Percentiles rank a stretch among this genome's conserved stretches.
Evolutionary conservation across 1,140 invertebrate species (phyloP).

Genomic region (Carcinoscorpius rotundicauda): DNA sequence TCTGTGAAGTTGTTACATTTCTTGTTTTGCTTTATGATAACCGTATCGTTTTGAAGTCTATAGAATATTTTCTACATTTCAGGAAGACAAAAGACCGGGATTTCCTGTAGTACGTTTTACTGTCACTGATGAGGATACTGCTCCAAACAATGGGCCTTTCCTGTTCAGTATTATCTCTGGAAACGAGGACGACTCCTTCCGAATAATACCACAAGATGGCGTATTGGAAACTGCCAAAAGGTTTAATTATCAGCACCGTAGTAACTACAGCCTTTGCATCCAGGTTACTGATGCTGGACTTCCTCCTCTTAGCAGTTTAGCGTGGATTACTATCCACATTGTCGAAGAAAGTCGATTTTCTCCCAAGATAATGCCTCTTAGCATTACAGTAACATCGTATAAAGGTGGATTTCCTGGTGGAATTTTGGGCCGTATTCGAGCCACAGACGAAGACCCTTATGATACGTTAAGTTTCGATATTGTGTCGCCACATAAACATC

Average conservation of each 20-base stretch:
- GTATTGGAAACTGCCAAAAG: conserved; percentile 68
- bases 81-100: conserved; percentile 19
- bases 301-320: conserved; percentile 75
- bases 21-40: too few relatives aligned
- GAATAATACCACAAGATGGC: conserved; percentile 65
- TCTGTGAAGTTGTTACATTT: too few relatives aligned
- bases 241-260: conserved; percentile 72
- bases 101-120: conserved; percentile 58
- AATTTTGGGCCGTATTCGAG: conserved; percentile 69
- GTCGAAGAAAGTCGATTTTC: conserved; percentile 92
- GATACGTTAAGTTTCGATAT: conserved; percentile 71
- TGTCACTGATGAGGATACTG: conserved; percentile 72
- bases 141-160: conserved; percentile 77
- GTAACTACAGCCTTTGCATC: conserved; percentile 68
- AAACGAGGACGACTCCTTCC: conserved; percentile 71
- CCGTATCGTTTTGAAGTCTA: too few relatives aligned
- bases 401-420: conserved; percentile 84
- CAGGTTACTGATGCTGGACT: conserved; percentile 89
- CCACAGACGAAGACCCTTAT: conserved; percentile 81
- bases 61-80: too few relatives aligned
- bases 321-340: conserved; percentile 66
- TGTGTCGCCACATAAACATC: conserved; percentile 39
- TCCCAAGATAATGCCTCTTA: conserved; percentile 73
- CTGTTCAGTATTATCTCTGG: conserved; percentile 75
- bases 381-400: conserved; percentile 76